Evolutionary conservation across 2,888 invertebrate genomes (phyloP).

Genomic region (Philereme vetulata): DNA sequence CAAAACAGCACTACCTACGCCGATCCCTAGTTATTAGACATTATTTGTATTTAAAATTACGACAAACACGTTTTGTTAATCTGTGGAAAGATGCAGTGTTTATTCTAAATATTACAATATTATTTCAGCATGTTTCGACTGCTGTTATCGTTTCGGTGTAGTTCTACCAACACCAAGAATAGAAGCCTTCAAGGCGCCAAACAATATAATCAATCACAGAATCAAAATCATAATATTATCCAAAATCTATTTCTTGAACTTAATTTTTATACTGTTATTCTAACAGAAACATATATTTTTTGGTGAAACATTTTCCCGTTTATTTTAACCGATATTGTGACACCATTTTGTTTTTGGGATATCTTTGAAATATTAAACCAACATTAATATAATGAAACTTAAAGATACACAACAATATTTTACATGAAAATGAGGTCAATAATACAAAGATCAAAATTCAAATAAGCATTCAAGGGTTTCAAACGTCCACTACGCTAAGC

Average conservation of each 20-base stretch:
- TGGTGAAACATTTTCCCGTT: conserved; percentile 69
- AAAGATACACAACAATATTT: conserved; percentile 49
- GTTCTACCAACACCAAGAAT: conserved; percentile 47
- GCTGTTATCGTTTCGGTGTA: conserved; percentile 29
- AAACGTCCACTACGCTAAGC: conserved; percentile 41
- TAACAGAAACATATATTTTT: conserved; percentile 77
- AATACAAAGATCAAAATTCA: conserved; percentile 29
- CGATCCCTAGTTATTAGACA: too few relatives aligned
- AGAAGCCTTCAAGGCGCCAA: conserved; percentile 64
- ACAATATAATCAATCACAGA: conserved; percentile 70
- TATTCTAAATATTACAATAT: conserved; percentile 27
- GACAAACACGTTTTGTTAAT: conserved; percentile 10
- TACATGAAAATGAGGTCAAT: conserved; percentile 48
- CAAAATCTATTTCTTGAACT: conserved; percentile 57
- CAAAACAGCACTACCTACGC: too few relatives aligned
- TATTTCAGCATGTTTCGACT: conserved; percentile 16
- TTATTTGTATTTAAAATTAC: neutral
- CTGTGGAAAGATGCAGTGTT: conserved; percentile 5
- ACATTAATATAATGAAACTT: conserved; percentile 45
- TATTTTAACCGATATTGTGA: conserved; percentile 71
- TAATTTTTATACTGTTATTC: conserved; percentile 68
- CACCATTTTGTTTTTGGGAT: conserved; percentile 43
- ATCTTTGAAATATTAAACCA: conserved; percentile 44
- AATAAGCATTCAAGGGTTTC: conserved; percentile 30
- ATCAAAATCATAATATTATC: conserved; percentile 53